Evolutionary conservation across 2,113 vertebrate genomes (phyloP).

Genomic region (Pituophis catenifer): DNA sequence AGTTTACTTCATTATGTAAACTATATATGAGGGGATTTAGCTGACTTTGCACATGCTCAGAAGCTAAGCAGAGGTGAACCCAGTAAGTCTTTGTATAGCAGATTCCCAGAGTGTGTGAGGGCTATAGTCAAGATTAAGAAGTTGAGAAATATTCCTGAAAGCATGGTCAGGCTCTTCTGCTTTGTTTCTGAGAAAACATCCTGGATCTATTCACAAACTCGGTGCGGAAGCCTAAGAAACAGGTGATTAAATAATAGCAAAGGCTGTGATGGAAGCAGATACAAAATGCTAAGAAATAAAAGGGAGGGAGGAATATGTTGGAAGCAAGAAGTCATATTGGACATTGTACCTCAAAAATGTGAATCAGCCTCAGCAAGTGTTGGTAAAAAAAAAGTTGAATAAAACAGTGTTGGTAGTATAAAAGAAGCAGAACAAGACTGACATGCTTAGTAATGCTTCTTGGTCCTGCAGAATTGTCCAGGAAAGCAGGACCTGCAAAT

Average conservation of each 20-base stretch:
- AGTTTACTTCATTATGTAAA: background rate
- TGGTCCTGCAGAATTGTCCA: background rate
- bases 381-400: no score
- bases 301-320: background rate
- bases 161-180: background rate
- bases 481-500: background rate
- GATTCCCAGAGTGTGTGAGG: background rate
- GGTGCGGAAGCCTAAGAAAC: background rate
- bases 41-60: background rate
- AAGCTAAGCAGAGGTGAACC: background rate
- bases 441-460: background rate
- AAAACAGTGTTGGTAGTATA: background rate
- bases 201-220: background rate
- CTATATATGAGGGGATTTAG: background rate
- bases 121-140: background rate
- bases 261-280: background rate
- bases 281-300: background rate
- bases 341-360: no score
- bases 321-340: background rate
- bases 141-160: background rate
- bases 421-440: background rate
- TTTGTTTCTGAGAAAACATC: background rate
- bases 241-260: background rate
- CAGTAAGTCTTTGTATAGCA: background rate
- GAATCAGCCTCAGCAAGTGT: background rate